A percentile compares a stretch with the other conserved stretches of the same genome.
phyloP scores from a whole-genome alignment of 2,797 vertebrate genomes.

The Sebastes taczanowskii region DNA sequence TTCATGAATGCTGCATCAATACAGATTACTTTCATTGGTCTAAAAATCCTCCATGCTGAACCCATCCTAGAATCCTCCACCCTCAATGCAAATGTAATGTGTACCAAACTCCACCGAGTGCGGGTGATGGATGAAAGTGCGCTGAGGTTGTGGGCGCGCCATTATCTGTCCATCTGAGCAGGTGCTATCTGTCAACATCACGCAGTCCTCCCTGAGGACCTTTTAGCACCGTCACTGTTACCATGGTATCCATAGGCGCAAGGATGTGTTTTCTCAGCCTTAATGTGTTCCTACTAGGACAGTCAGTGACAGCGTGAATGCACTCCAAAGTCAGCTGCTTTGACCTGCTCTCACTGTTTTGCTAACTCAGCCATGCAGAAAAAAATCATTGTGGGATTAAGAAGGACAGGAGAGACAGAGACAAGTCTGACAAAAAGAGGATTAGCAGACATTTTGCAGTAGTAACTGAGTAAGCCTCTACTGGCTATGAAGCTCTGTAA shows the following conservation, averaged over 20 bases:
- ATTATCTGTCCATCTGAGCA: slow-evolving; percentile 36
- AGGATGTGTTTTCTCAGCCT: neutral
- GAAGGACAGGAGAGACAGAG: slow-evolving; percentile 1
- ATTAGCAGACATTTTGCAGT: neutral
- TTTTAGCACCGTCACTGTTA: slow-evolving; percentile 35
- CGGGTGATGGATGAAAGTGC: slow-evolving; percentile 28
- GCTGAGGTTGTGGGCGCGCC: slow-evolving; percentile 16
- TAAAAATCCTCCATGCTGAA: neutral
- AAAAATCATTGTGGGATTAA: slow-evolving; percentile 35
- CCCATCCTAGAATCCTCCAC: neutral
- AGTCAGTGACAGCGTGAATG: slow-evolving; percentile 28
- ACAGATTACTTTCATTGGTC: neutral
- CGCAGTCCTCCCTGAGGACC: slow-evolving; percentile 5
- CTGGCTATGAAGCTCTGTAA: neutral
- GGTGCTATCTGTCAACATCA: slow-evolving; percentile 37
- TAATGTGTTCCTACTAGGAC: slow-evolving; percentile 23
- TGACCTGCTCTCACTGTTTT: slow-evolving; percentile 23
- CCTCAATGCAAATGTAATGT: neutral
- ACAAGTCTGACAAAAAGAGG: slow-evolving; percentile 15
- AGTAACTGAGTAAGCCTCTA: neutral
- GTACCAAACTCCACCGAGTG: neutral
- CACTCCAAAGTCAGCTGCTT: slow-evolving; percentile 20
- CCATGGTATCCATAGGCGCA: slow-evolving; percentile 38
- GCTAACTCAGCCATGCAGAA: slow-evolving; percentile 41
- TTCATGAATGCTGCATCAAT: neutral